Base-by-base conservation (phyloP, 2,797 vertebrate species). In the Sphenopsis melanotis region DNA sequence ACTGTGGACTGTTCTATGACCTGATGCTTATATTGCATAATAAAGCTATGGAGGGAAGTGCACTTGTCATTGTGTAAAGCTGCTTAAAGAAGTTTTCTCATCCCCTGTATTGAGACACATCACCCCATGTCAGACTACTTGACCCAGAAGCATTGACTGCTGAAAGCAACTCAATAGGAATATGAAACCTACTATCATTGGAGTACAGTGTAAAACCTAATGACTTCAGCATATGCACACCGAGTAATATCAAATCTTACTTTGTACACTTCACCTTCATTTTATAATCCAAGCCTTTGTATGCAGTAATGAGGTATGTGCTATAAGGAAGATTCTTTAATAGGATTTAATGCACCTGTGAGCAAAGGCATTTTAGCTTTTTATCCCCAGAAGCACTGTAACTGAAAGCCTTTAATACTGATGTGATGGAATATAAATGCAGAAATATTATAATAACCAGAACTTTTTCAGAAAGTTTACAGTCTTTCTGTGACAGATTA, bases 311-410 rank as follows among this genome's bases (percentile, higher is more conserved):
- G 98, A 98, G 98, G 98, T 98, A 98, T 98, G 97, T 97, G 98
- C 98, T 98, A 98, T 98, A 98, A 98, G 98, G 97, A 98, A 98
- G 97, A 98, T 97, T 98, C 98, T 98, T 98, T 98, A 98, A 98
- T 98, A 98, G 98, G 98, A 98, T 98, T 98, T 98, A 98, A 98
- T 98, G 98, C 98, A 98, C 98, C 98, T 98, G 98, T 98, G 98
- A 98, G 98, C 98, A 98, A 98, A 98, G 97, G 97, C 98, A 97
- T 98, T 98, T 98, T 97, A 98, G 97, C 98, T 98, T 97, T 98
- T 97, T 98, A 98, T 98, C 97, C 97, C 98, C 97, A 98, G 98
- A 97, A 98, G 98, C 98, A 98, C 97, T 97, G 97, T 98, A 98
- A 98, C 98, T 95, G 97, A 98, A 98, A 98, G 98, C 95, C 97